Evolutionary conservation across 2,797 vertebrate species (phyloP).

Genomic region (Salmo trutta): DNA sequence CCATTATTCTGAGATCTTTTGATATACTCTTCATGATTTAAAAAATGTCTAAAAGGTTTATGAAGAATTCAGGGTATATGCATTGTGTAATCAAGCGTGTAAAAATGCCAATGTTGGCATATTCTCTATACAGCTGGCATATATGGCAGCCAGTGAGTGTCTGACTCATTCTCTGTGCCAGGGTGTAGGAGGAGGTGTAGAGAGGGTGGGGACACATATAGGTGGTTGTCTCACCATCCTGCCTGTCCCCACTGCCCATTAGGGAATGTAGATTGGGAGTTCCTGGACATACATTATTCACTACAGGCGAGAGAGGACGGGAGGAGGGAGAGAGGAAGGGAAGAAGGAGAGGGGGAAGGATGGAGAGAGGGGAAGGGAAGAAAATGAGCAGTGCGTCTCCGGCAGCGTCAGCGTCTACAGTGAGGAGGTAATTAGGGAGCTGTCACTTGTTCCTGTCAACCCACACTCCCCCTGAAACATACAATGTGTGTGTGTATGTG

Average conservation of each 20-base stretch:
- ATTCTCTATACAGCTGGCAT: not conserved
- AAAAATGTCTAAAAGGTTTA: not conserved
- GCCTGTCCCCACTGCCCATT: conserved; percentile 80
- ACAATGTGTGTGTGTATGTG: conserved; percentile 42
- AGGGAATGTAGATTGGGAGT: conserved; percentile 90
- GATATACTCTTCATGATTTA: not conserved
- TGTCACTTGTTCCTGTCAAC: conserved; percentile 98
- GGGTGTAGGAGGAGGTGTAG: conserved; percentile 19
- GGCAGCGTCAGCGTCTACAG: conserved; percentile 93
- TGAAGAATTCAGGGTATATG: not conserved
- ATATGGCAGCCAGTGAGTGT: not conserved
- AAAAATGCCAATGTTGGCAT: not conserved
- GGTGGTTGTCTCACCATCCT: conserved; percentile 65
- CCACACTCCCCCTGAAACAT: conserved; percentile 91
- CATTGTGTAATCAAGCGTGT: not conserved
- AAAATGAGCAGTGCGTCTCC: conserved; percentile 95
- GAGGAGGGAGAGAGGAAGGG: conserved; percentile 30
- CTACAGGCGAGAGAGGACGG: conserved; percentile 57
- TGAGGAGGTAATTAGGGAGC: conserved; percentile 98
- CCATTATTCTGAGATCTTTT: not conserved
- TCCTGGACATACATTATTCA: conserved; percentile 90
- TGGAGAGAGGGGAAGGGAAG: conserved; percentile 47
- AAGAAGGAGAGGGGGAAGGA: conserved; percentile 71
- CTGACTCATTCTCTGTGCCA: not conserved
- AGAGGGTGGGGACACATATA: conserved; percentile 39